These are phyloP conservation scores for Plectus sambesii DNA, from an alignment of 1,140 invertebrate species.

Conservation along the genomic window DNA sequence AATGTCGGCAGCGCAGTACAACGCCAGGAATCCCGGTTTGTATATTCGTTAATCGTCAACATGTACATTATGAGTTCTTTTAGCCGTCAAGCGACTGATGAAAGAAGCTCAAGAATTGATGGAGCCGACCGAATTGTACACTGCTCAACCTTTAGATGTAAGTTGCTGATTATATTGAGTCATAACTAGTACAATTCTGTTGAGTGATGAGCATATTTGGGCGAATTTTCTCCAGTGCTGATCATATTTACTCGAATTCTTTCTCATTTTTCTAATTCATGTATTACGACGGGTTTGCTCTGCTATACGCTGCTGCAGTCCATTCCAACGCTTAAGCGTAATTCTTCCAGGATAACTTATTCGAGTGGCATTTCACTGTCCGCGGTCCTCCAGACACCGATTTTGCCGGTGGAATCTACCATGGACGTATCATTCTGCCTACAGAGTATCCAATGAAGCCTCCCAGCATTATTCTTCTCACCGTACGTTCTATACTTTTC, in stretches of 20 bases:
- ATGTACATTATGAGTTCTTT: no score
- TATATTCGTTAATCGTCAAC: no score
- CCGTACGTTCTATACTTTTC: slow-evolving; percentile 53
- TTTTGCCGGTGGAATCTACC: slow-evolving; percentile 50
- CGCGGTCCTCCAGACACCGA: slow-evolving; percentile 65
- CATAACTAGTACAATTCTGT: not conserved
- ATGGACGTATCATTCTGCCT: slow-evolving; percentile 66
- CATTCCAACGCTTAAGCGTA: slow-evolving; percentile 9
- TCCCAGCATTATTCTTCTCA: slow-evolving; percentile 82
- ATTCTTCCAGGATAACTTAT: slow-evolving; percentile 65
- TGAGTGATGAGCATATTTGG: not conserved
- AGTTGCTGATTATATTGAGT: slow-evolving; percentile 6
- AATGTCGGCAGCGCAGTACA: no score
- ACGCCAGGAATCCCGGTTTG: no score
- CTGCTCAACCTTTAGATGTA: slow-evolving; percentile 70
- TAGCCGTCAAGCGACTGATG: slow-evolving; percentile 85
- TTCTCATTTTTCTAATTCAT: slow-evolving; percentile 8
- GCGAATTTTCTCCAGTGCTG: slow-evolving; percentile 1
- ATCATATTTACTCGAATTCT: slow-evolving; percentile 6
- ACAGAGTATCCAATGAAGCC: slow-evolving; percentile 96
- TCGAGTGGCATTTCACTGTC: slow-evolving; percentile 96
- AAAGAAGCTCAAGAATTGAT: slow-evolving; percentile 72
- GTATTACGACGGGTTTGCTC: slow-evolving; percentile 4
- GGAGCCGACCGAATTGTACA: slow-evolving; percentile 74
- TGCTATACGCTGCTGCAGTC: slow-evolving; percentile 7